Evolutionary conservation across 2,113 vertebrate species (phyloP).

Genomic region (Cygnus atratus): DNA sequence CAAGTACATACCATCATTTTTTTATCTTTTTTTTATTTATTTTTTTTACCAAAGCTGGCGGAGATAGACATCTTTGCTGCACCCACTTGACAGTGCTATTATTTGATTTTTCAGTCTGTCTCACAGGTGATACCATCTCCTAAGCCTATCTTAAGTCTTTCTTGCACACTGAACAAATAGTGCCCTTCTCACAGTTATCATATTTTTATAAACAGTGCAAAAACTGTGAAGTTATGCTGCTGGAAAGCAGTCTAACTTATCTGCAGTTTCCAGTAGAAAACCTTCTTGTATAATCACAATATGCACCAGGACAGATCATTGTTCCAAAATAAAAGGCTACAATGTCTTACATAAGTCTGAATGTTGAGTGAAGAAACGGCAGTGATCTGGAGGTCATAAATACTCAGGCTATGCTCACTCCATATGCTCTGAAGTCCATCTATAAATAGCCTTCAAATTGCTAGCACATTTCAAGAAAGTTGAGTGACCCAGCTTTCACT

Average conservation of each 20-base stretch:
- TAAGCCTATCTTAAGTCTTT: not conserved
- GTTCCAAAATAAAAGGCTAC: constrained; percentile 58
- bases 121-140: not conserved
- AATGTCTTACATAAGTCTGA: constrained; percentile 37
- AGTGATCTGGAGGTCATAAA: constrained; percentile 47
- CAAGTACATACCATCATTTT: not conserved
- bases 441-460: constrained; percentile 62
- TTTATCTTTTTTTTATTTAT: not conserved
- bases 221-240: constrained; percentile 5
- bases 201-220: not conserved
- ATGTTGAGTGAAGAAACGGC: constrained; percentile 50
- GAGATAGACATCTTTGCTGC: not conserved
- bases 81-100: not conserved
- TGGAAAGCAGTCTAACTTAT: not conserved
- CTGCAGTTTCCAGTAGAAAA: not conserved
- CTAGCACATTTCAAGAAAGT: constrained; percentile 45
- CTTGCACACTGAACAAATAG: not conserved
- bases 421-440: constrained; percentile 55
- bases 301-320: constrained; percentile 2
- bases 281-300: not conserved
- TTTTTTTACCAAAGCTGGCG: not conserved
- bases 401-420: constrained; percentile 35
- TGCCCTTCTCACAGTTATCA: not conserved
- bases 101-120: not conserved
- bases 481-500: constrained; percentile 57